Conservation (phyloP, 2,797 vertebrate species). For the Ctenopoma kingsleyae region DNA sequence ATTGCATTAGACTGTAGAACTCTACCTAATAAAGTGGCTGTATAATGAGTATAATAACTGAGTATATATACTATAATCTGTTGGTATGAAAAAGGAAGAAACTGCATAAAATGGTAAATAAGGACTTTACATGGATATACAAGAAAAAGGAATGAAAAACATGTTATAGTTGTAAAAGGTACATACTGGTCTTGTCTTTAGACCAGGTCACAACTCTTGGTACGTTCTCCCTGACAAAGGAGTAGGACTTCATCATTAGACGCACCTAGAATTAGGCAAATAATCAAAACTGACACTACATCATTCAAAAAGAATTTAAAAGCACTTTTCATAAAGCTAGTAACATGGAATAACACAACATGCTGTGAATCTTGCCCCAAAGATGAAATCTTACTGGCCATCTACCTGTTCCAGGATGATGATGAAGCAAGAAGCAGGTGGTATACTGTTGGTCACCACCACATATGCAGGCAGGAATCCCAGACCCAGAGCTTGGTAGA, state of each 20-base stretch:
- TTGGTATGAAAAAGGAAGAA: neutral
- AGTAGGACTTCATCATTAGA: slow-evolving; percentile 94
- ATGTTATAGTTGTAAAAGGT: neutral
- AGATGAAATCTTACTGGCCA: neutral
- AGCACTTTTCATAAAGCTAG: neutral
- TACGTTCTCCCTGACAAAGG: slow-evolving; percentile 93
- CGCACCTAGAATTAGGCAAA: slow-evolving; percentile 86
- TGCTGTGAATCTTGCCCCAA: neutral
- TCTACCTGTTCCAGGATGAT: slow-evolving; percentile 93
- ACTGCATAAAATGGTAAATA: neutral
- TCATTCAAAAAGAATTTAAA: neutral
- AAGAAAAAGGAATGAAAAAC: neutral
- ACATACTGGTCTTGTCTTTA: slow-evolving; percentile 88
- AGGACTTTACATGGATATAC: neutral
- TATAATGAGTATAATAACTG: too few species aligned
- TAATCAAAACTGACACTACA: neutral
- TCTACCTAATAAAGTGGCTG: too few species aligned
- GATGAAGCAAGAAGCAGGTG: slow-evolving; percentile 92
- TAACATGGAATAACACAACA: neutral
- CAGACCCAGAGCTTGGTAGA: slow-evolving; percentile 89
- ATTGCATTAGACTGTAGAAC: too few species aligned
- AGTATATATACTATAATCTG: too few species aligned
- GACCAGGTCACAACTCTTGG: slow-evolving; percentile 84
- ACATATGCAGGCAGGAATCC: slow-evolving; percentile 90
- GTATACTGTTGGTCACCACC: slow-evolving; percentile 86